Conservation (phyloP, 2,113 vertebrate species). For the Platysteira castanea region DNA sequence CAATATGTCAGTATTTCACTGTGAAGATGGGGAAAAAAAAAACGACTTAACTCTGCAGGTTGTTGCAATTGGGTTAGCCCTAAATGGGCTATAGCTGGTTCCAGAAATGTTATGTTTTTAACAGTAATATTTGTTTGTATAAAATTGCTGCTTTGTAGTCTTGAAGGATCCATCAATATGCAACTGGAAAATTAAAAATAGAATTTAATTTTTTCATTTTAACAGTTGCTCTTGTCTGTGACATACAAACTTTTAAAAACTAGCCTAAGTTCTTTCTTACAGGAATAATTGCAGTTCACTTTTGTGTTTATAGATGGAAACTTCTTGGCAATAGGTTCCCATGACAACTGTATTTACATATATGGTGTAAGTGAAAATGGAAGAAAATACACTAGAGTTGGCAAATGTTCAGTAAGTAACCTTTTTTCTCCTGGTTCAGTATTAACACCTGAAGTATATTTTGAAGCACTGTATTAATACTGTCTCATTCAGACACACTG, state of each 20-base stretch:
- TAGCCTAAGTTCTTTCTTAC: neutral
- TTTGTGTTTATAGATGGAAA: slow-evolving; percentile 82
- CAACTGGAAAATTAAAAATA: neutral
- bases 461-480: neutral
- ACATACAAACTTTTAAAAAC: neutral
- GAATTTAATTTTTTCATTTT: neutral
- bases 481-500: neutral
- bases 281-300: neutral
- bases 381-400: slow-evolving; percentile 90
- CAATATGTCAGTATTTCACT: neutral
- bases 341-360: slow-evolving; percentile 98
- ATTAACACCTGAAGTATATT: neutral
- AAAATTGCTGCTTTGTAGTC: neutral
- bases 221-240: neutral
- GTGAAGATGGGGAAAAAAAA: neutral
- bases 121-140: neutral
- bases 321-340: slow-evolving; percentile 95
- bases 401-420: slow-evolving; percentile 91
- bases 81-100: neutral
- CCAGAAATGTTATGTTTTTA: neutral
- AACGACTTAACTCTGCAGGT: neutral
- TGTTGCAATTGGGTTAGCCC: neutral
- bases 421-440: neutral
- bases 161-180: neutral
- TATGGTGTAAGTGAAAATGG: slow-evolving; percentile 90